A percentile compares a stretch with the other conserved stretches of the same genome.
Evolutionary conservation across 2,797 vertebrate genomes (phyloP).

Genomic region (Ctenosaura bakeri): DNA sequence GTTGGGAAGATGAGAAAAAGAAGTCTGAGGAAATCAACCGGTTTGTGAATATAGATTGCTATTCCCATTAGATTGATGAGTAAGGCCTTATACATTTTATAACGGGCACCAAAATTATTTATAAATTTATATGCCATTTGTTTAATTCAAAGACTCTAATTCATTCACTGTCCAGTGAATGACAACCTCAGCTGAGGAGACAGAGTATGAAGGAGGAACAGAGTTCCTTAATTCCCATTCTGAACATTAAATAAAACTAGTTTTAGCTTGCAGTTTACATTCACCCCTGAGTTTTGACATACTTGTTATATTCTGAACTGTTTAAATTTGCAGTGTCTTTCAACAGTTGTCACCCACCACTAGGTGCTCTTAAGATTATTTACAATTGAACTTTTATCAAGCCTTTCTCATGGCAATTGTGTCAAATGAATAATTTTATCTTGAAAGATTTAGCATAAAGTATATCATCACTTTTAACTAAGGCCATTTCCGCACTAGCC

Average conservation of each 20-base stretch:
- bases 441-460: background rate
- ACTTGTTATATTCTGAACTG: background rate
- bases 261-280: background rate
- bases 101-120: background rate
- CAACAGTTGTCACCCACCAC: slow-evolving; percentile 5
- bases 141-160: background rate
- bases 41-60: background rate
- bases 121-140: background rate
- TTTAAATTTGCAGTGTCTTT: background rate
- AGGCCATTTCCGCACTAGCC: background rate
- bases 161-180: no score
- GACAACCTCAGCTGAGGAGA: background rate
- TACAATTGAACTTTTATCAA: slow-evolving; percentile 7
- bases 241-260: background rate
- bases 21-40: background rate
- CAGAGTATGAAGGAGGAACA: background rate
- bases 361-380: slow-evolving; percentile 15
- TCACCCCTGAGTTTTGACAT: background rate
- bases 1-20: background rate
- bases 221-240: background rate
- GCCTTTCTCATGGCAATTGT: slow-evolving; percentile 15
- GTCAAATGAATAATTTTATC: slow-evolving; percentile 7
- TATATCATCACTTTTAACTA: slow-evolving; percentile 8
- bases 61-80: background rate
- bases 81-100: background rate